Evolutionary conservation across 1,140 invertebrate genomes (phyloP).

Genomic region (Platorchestia sp.): DNA sequence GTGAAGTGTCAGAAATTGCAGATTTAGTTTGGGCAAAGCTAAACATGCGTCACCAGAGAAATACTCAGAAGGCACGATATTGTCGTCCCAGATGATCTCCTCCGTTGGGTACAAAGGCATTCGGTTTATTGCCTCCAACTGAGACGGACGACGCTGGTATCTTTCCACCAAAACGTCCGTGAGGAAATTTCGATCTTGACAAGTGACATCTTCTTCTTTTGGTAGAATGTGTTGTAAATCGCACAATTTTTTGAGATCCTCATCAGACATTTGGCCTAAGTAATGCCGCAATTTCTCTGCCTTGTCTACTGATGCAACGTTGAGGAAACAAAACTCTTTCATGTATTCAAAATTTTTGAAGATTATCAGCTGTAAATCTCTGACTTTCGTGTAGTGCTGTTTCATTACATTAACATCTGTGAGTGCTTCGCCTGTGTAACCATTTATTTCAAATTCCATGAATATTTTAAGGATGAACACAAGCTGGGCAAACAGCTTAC

Average conservation of each 20-base stretch:
- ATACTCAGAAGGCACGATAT: constrained; percentile 97
- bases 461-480: constrained; percentile 98
- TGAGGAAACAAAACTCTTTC: constrained; percentile 88
- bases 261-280: constrained; percentile 83
- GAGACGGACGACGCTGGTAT: constrained; percentile 89
- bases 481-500: constrained; percentile 91
- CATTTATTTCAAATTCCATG: constrained; percentile 97
- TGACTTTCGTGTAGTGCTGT: constrained; percentile 92
- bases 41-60: constrained; percentile 95
- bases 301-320: constrained; percentile 94
- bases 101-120: constrained; percentile 99
- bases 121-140: constrained; percentile 94
- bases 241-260: constrained; percentile 86
- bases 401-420: constrained; percentile 94
- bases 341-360: constrained; percentile 93
- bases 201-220: constrained; percentile 73
- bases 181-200: constrained; percentile 81
- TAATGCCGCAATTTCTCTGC: constrained; percentile 87
- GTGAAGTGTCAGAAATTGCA: constrained; percentile 98
- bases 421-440: constrained; percentile 93
- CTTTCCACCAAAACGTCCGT: constrained; percentile 84
- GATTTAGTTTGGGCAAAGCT: constrained; percentile 96
- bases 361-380: constrained; percentile 89
- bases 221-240: constrained; percentile 89
- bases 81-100: constrained; percentile 99